Percentiles rank a stretch among this genome's conserved stretches.
phyloP scores from a whole-genome alignment of 2,797 vertebrate genomes.

The Threskiornis aethiopicus region DNA sequence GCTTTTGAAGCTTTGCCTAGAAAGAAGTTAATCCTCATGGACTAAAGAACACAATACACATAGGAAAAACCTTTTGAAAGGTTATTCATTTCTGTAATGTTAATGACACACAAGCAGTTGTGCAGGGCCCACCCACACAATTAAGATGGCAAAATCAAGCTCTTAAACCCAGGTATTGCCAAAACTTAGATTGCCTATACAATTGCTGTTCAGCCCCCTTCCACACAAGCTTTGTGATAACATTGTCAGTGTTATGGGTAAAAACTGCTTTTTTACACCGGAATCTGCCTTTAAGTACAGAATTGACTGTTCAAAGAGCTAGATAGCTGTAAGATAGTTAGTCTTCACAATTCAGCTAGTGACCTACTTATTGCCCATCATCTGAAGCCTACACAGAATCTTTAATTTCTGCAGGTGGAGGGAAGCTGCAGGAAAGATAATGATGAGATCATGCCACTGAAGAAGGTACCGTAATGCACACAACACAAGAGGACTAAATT shows the following conservation, averaged over 20 bases:
- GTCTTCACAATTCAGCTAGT: not conserved
- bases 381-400: not conserved
- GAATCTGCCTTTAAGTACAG: not conserved
- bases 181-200: not conserved
- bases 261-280: accelerated
- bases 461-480: not conserved
- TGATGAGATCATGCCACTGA: not conserved
- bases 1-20: constrained; percentile 38
- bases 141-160: not conserved
- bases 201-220: not conserved
- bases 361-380: not conserved
- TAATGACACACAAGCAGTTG: not conserved
- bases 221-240: not conserved
- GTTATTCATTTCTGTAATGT: not conserved
- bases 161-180: not conserved
- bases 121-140: not conserved
- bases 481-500: not conserved
- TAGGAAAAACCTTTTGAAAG: not conserved
- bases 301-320: not conserved
- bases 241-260: not conserved
- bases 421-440: not conserved
- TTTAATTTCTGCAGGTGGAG: not conserved
- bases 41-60: not conserved
- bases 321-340: not conserved
- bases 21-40: constrained; percentile 2